Conservation (phyloP, 2,888 invertebrate genomes). For the Phytoseiulus persimilis region DNA sequence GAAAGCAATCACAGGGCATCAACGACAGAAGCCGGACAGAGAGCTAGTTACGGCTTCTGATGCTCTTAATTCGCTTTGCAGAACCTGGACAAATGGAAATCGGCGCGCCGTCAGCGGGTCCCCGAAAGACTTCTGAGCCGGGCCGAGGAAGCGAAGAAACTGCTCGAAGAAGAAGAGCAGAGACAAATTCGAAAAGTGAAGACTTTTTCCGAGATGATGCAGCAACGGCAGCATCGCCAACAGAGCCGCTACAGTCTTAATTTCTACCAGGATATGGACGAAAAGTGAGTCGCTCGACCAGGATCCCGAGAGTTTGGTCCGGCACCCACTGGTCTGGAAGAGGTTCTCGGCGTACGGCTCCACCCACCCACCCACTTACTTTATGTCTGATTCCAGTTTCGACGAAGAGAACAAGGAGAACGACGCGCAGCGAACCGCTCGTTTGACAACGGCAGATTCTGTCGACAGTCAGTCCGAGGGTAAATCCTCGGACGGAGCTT, state of each 20-base stretch:
- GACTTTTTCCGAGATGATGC: slow-evolving; percentile 87
- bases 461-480: slow-evolving; percentile 33
- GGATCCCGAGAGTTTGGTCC: too few species aligned
- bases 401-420: slow-evolving; percentile 35
- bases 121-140: slow-evolving; percentile 81
- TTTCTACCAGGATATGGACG: slow-evolving; percentile 49
- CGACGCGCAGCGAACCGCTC: background rate
- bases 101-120: slow-evolving; percentile 78
- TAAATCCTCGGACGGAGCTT: slow-evolving; percentile 11
- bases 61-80: slow-evolving; percentile 49
- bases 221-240: slow-evolving; percentile 54
- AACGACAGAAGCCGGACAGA: background rate
- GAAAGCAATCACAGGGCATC: background rate
- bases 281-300: slow-evolving; percentile 51
- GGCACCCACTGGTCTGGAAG: too few species aligned
- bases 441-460: slow-evolving; percentile 16
- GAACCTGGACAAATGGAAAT: slow-evolving; percentile 91
- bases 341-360: too few species aligned
- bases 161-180: slow-evolving; percentile 66
- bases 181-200: slow-evolving; percentile 68
- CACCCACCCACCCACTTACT: too few species aligned
- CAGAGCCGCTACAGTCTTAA: slow-evolving; percentile 32
- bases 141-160: slow-evolving; percentile 70
- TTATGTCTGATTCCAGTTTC: slow-evolving; percentile 54
- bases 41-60: background rate